Base-by-base conservation (phyloP, 1,140 invertebrate species). In the Rhyacophila brunnea region DNA sequence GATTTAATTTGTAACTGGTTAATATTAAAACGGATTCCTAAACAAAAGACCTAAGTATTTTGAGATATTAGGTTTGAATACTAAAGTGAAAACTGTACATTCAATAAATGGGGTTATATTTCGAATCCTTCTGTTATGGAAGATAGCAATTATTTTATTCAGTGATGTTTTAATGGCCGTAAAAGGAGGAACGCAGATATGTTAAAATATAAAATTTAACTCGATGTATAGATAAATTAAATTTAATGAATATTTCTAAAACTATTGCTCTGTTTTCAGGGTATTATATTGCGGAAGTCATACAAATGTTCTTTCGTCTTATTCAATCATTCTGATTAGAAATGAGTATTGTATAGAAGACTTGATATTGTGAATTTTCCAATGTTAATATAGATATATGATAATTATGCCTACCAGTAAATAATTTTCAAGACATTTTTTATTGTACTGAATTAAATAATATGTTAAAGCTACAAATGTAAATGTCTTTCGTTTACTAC, bases 371-470 rank as follows among this genome's bases (percentile, higher is more conserved):
- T 50, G 10, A 49, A 57, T 42, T 38, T 47, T 57, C 55, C 28
- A 45, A 57, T 57, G 55, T 50, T 57, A 57, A 17, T 40, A 36
- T 35, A 46, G 35, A 40, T 5, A 5, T 3, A 55, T 19, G 19
- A 55, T 42, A 48, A 38, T 62, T 49, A 53, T 47, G 48, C 58
- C 55, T 47, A 51, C 44, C 55, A 57, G 54, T 60, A 23, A 56
- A 36, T 40, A 40, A 51, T 50, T 40, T 53, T 56, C 46, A 57
- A 62, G 43, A 53, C 60, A 62, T 62, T 62, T 62, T 62, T 62
- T 62, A 62, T 62, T 58, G 54, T 54, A 55, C 48, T 51, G 44
- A 53, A 58, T 36, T 47, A 55, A 58, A 58, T 28, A 28, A 28
- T 28, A 28, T 28, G 23, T 28, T 28, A 28, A 28, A 28, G 23